Base-by-base conservation (phyloP, 2,888 invertebrate genomes). In the Pogonocherus hispidulus region DNA sequence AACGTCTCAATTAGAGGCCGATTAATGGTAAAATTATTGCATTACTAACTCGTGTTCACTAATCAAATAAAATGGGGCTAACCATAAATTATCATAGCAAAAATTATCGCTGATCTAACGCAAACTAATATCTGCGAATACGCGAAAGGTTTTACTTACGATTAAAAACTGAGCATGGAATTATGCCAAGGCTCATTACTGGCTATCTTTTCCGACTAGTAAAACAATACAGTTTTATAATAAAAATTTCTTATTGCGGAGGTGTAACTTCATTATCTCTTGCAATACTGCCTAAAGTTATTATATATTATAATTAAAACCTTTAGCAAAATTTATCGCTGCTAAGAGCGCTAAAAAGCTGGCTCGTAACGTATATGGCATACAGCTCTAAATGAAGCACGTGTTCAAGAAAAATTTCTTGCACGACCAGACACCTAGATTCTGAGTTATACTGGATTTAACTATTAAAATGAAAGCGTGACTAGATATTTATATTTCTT, bases 51-150 rank as follows among this genome's bases (percentile, higher is more conserved):
- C 59, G 60, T 44, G 63, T 46, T 16, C 23, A 27, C 55, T 63
- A 63, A 63, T 63, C 67, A 70, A 70, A 70, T 49, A 67, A 47
- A 27, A 47, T 49, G 27, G 52, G 54, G 54, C 56, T 14, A 51
- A 27, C 67, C 27, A 67, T 67, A 70, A 70, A 70, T 70, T 70
- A 70, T 49, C 63, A n/a, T 9, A 22, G 63, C 37, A 69, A 69
- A 69, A 69, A 66, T 64, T 47, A 51, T 52, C 57, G 56, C 56
- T 37, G 67, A 68, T 57, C 41, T 41, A 41, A 20, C 35, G 37
- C 54, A 63, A 67, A 60, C 54, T 65, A 60, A 46, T 69, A 69
- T 44, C 69, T 56, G 69, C 54, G 22, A 44, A 46, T 54, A 22
- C 55, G 35, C 20, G 63, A 46, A 63, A 63, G 60, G 60, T 60